A percentile compares a stretch with the other conserved stretches of the same genome.
phyloP scores from a whole-genome alignment of 2,113 vertebrate genomes.

The Anguilla japonica region DNA sequence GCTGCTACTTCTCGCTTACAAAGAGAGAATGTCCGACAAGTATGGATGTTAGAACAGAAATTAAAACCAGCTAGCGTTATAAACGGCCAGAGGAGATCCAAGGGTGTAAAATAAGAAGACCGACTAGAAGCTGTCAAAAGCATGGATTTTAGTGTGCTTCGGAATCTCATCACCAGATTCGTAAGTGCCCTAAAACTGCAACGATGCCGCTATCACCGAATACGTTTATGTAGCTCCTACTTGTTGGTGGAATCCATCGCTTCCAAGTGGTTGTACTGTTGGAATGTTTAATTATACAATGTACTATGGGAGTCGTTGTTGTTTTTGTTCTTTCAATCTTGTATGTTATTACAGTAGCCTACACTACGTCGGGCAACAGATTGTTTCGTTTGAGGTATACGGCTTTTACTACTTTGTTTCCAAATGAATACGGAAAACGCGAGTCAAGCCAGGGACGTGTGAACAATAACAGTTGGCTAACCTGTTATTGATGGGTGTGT shows the following conservation, averaged over 20 bases:
- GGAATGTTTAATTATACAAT: neutral
- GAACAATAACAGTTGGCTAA: slow-evolving; percentile 21
- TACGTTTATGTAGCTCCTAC: slow-evolving; percentile 32
- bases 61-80: slow-evolving; percentile 55
- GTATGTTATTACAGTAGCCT: neutral
- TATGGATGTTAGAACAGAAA: slow-evolving; percentile 59
- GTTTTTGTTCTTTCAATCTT: neutral
- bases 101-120: slow-evolving; percentile 31
- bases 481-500: neutral
- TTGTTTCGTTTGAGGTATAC: neutral
- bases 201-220: neutral
- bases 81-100: neutral
- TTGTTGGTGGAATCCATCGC: slow-evolving; percentile 41
- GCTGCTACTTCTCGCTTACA: slow-evolving; percentile 38
- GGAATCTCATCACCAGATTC: slow-evolving; percentile 88
- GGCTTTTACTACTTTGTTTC: slow-evolving; percentile 7
- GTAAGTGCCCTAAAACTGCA: slow-evolving; percentile 70
- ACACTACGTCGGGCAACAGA: neutral
- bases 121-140: slow-evolving; percentile 52
- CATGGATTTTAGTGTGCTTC: slow-evolving; percentile 84
- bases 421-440: slow-evolving; percentile 16
- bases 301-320: neutral
- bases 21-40: slow-evolving; percentile 37
- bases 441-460: slow-evolving; percentile 15
- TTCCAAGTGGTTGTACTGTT: neutral